Conservation (phyloP, 2,113 vertebrate genomes). For the Brachionichthys hirsutus region DNA sequence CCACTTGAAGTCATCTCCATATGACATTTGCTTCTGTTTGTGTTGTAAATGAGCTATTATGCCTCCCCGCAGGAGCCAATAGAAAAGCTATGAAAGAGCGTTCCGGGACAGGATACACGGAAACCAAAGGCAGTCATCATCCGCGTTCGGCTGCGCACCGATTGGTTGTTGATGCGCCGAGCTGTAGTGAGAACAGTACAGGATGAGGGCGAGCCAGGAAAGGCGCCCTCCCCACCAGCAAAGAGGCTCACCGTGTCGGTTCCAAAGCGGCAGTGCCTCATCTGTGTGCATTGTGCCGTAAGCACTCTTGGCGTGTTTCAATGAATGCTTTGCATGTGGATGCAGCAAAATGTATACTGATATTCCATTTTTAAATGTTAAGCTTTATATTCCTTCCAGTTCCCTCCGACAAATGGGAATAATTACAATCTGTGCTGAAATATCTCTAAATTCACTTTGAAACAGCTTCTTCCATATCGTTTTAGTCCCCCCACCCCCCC, state of each 20-base stretch:
- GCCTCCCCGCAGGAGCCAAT: constrained; percentile 55
- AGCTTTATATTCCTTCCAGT: background rate
- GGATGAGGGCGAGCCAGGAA: constrained; percentile 43
- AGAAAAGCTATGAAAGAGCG: constrained; percentile 51
- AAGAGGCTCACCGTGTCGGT: constrained; percentile 23
- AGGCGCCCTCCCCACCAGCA: constrained; percentile 1
- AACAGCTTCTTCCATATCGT: constrained; percentile 20
- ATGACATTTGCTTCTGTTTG: constrained; percentile 37
- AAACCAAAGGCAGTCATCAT: constrained; percentile 30
- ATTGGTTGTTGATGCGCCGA: constrained; percentile 58
- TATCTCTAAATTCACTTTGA: constrained; percentile 33
- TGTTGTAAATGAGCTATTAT: constrained; percentile 58
- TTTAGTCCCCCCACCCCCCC: constrained; percentile 3
- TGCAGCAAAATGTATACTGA: constrained; percentile 4
- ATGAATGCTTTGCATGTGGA: constrained; percentile 22
- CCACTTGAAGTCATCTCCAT: constrained; percentile 20
- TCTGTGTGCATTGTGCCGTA: constrained; percentile 60
- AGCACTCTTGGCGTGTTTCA: constrained; percentile 52
- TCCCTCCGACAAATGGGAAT: constrained; percentile 19
- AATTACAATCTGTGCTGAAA: constrained; percentile 25
- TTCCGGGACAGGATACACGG: constrained; percentile 53
- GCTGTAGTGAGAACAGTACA: constrained; percentile 20
- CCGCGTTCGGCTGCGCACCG: constrained; percentile 40
- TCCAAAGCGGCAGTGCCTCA: constrained; percentile 43
- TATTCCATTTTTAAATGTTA: constrained; percentile 8